A percentile compares a stretch with the other conserved stretches of the same genome.
These are phyloP conservation scores for Daktulosphaira vitifoliae DNA, from an alignment of 1,140 invertebrate species.

Conservation along the genomic window DNA sequence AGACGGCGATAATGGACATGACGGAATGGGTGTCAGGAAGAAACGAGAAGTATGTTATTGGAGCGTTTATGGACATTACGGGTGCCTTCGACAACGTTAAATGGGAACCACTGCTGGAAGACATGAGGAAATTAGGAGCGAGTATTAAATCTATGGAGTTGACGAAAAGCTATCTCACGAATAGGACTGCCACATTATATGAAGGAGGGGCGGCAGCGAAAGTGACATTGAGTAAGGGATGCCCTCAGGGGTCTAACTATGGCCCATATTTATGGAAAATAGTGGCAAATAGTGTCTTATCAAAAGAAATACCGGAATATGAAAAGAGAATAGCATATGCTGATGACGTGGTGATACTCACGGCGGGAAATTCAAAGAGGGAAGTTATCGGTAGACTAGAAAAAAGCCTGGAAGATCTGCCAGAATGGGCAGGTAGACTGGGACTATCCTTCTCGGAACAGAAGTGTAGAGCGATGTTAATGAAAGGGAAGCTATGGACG, in stretches of 20 bases:
- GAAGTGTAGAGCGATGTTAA: not conserved
- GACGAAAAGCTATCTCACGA: not conserved
- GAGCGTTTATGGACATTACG: conserved; percentile 12
- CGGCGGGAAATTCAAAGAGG: not conserved
- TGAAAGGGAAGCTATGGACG: not conserved
- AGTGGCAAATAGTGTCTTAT: not conserved
- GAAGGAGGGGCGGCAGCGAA: not conserved
- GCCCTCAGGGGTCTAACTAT: conserved; percentile 13
- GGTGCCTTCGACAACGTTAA: conserved; percentile 10
- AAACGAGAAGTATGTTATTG: not conserved
- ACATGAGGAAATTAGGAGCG: not conserved
- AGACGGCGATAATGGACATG: conserved; percentile 10
- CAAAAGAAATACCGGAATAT: not conserved
- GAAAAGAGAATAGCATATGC: conserved; percentile 6
- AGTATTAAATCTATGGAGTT: not conserved
- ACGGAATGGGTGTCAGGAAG: not conserved
- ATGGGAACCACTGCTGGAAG: not conserved
- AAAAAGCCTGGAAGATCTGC: not conserved
- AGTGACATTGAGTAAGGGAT: not conserved
- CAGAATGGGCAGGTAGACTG: not conserved
- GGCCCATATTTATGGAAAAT: conserved; percentile 19
- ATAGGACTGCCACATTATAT: not conserved
- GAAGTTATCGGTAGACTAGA: not conserved
- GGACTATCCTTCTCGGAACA: not conserved
- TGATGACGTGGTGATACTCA: conserved; percentile 34